A percentile compares a stretch with the other conserved stretches of the same genome.
phyloP scores from a whole-genome alignment of 2,888 invertebrate species.

The Leptopilina myrica region DNA sequence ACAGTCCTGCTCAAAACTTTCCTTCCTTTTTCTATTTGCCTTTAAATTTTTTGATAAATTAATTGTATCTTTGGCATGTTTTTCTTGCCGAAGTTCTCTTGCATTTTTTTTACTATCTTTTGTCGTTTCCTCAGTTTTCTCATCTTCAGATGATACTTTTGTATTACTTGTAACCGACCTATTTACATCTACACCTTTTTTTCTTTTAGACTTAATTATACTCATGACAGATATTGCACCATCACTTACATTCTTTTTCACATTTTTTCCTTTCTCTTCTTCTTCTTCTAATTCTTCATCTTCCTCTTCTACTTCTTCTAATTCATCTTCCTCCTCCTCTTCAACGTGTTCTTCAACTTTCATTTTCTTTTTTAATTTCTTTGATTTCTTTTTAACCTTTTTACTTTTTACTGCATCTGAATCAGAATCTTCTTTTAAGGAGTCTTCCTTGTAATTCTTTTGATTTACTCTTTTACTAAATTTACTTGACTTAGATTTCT shows the following conservation, averaged over 20 bases:
- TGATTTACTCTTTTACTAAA: conserved; percentile 62
- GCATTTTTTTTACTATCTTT: conserved; percentile 61
- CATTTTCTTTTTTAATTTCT: conserved; percentile 52
- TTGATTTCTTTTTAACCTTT: conserved; percentile 49
- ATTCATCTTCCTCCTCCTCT: conserved; percentile 60
- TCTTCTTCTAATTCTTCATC: conserved; percentile 61
- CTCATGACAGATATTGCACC: conserved; percentile 70
- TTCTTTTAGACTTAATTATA: conserved; percentile 71
- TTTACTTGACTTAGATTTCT: conserved; percentile 77
- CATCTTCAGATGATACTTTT: conserved; percentile 69
- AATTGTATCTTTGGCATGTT: conserved; percentile 55
- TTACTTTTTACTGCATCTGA: conserved; percentile 53
- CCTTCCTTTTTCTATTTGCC: conserved; percentile 68
- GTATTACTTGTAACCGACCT: conserved; percentile 69
- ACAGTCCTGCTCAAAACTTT: conserved; percentile 71
- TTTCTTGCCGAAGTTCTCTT: conserved; percentile 62
- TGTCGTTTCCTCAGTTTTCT: conserved; percentile 60
- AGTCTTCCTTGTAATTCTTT: conserved; percentile 56
- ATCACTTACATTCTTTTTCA: conserved; percentile 62
- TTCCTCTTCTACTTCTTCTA: conserved; percentile 49
- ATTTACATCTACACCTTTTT: conserved; percentile 67
- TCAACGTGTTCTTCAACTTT: conserved; percentile 59
- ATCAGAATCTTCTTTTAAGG: conserved; percentile 53
- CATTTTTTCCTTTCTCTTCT: conserved; percentile 50
- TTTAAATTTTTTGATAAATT: conserved; percentile 62